phyloP scores from a whole-genome alignment of 2,113 vertebrate genomes.

The Corythornis vintsioides region DNA sequence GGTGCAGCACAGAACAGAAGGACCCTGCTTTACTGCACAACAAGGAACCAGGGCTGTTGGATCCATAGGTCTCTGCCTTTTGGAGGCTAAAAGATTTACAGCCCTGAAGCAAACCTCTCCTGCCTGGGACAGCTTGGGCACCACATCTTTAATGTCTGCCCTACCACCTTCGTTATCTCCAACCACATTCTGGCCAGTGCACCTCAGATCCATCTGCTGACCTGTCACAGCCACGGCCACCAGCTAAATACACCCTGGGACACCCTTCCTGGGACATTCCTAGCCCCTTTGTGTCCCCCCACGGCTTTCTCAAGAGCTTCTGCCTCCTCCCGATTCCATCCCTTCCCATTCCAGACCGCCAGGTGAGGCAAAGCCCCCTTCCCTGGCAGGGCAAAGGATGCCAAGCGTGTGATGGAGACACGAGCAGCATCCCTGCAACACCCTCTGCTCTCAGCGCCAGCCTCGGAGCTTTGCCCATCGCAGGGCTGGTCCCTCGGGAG shows the following conservation, averaged over 20 bases:
- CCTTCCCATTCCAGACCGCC: not conserved
- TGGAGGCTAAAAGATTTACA: not conserved
- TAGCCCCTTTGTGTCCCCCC: not conserved
- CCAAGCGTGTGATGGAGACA: rapidly evolving
- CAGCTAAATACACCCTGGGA: not conserved
- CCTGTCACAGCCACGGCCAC: rapidly evolving
- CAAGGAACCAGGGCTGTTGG: rapidly evolving
- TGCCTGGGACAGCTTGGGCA: not conserved
- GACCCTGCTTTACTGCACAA: rapidly evolving
- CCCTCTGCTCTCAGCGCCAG: rapidly evolving
- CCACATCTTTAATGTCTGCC: rapidly evolving
- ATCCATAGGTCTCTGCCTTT: not conserved
- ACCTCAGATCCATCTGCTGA: not conserved
- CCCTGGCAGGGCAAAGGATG: not conserved
- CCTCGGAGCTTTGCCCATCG: not conserved
- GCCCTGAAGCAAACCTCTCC: not conserved
- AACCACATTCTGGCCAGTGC: rapidly evolving
- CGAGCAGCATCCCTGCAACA: rapidly evolving
- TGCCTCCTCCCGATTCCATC: not conserved
- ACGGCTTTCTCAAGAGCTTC: not conserved
- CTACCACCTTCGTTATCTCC: not conserved
- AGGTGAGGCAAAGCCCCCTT: not conserved
- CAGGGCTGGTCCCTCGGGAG: rapidly evolving
- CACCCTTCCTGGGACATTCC: not conserved
- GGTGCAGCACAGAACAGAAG: not conserved